phyloP scores from a whole-genome alignment of 2,888 invertebrate genomes.

The Cinara cedri region DNA sequence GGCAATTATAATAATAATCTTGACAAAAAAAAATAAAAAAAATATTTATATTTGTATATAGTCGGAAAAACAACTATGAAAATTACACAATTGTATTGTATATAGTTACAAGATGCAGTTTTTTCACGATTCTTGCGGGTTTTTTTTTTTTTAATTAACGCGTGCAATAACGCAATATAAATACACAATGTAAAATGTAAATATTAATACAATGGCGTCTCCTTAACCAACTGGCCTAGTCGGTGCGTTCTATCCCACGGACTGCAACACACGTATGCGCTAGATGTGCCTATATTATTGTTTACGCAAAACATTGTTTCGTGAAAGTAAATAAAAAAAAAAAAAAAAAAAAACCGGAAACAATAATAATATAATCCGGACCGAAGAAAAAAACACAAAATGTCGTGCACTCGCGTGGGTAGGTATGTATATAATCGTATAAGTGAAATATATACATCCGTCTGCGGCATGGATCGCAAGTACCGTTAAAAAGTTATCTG shows the following conservation, averaged over 20 bases:
- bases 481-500: not conserved
- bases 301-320: not conserved
- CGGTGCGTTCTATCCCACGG: constrained; percentile 15
- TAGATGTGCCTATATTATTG: not conserved
- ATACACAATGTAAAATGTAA: constrained; percentile 14
- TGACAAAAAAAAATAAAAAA: no score
- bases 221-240: constrained; percentile 6
- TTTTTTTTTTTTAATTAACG: constrained; percentile 36
- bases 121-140: constrained; percentile 19
- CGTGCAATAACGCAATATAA: constrained; percentile 12
- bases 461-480: no score
- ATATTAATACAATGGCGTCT: constrained; percentile 15
- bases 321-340: no score
- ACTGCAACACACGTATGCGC: not conserved
- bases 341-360: no score
- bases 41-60: not conserved
- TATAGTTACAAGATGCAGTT: not conserved
- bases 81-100: constrained; percentile 18
- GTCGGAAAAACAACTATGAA: constrained; percentile 15
- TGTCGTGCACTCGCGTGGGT: not conserved
- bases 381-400: no score
- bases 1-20: not conserved
- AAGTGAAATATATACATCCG: not conserved
- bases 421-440: not conserved
- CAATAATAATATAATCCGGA: no score